Base-by-base conservation (phyloP, 1,140 invertebrate genomes). In the Euwallacea similis region DNA sequence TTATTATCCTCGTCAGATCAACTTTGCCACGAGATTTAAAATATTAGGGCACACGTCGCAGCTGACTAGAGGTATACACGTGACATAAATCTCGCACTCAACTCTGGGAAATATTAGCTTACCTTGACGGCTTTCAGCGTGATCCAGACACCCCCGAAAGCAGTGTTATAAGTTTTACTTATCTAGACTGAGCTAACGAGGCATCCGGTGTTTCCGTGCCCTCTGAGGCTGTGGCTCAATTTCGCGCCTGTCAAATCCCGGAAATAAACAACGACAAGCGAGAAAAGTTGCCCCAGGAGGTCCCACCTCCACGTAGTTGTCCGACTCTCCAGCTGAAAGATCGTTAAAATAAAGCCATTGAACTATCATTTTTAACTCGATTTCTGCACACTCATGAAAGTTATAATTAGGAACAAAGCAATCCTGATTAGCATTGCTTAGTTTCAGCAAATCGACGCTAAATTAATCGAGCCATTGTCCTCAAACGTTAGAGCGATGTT, bases 211-310 rank as follows among this genome's bases (percentile, higher is more conserved):
- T 69, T 69, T 62, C 59, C 60, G 67, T 69, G 47, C 67, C 67
- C 50, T 21, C 42, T 21, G 67, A 69, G 67, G 59, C 60, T 46
- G 60, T 69, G 59, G 50, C 67, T 69, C 67, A 69, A 69, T 69
- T 69, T 69, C 67, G 67, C 50, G 60, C 67, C 67, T 62, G 67
- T 69, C 67, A 69, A 69, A 69, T 69, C 60, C 67, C 44, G 46
- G 60, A 69, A 69, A 69, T 69, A 69, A 69, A 69, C 47, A 69
- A 61, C 21, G 60, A 69, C 67, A 69, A 69, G 67, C 67, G 67
- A 69, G 67, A 69, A 69, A 69, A 69, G 46, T 53, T 62, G 58
- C 50, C 67, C 46, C 59, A 69, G 67, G 60, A 69, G 41, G 58
- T 69, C 47, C n/a, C 58, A 62, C 67, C 67, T 69, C 67, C 33